Percentiles rank a stretch among this genome's conserved stretches.
Evolutionary conservation across 2,888 invertebrate species (phyloP).

Genomic region (Hybos culiciformis): DNA sequence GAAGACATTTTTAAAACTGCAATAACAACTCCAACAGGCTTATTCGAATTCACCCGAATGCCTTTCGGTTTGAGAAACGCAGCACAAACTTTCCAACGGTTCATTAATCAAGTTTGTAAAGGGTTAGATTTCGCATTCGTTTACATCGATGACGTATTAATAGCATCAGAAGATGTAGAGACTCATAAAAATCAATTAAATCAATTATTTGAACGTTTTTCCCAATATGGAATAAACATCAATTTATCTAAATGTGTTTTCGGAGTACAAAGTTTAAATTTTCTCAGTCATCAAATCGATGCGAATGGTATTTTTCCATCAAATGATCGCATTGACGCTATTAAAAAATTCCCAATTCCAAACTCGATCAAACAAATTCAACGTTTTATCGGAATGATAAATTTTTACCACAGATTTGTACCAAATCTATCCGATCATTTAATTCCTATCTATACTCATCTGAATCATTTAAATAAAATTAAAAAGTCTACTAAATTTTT

Average conservation of each 20-base stretch:
- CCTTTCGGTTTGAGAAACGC: neutral
- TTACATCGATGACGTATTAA: neutral
- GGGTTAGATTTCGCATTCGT: neutral
- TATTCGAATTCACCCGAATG: neutral
- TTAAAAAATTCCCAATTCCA: neutral
- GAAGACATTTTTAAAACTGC: constrained; percentile 2
- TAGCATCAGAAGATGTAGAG: neutral
- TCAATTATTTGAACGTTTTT: neutral
- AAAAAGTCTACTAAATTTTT: neutral
- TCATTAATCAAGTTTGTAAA: neutral
- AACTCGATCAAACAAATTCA: constrained; percentile 2
- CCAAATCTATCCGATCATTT: constrained; percentile 1
- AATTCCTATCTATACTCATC: neutral
- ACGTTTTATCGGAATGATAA: constrained; percentile 4
- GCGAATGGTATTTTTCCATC: neutral
- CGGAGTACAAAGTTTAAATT: neutral
- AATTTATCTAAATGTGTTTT: neutral
- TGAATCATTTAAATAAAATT: neutral
- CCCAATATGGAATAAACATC: neutral
- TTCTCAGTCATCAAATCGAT: neutral
- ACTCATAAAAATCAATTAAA: neutral
- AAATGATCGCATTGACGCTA: neutral
- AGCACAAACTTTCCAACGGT: neutral
- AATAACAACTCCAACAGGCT: neutral
- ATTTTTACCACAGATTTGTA: constrained; percentile 5